A percentile compares a stretch with the other conserved stretches of the same genome.
Evolutionary conservation across 2,888 invertebrate genomes (phyloP).

Genomic region (Notodonta dromedarius): DNA sequence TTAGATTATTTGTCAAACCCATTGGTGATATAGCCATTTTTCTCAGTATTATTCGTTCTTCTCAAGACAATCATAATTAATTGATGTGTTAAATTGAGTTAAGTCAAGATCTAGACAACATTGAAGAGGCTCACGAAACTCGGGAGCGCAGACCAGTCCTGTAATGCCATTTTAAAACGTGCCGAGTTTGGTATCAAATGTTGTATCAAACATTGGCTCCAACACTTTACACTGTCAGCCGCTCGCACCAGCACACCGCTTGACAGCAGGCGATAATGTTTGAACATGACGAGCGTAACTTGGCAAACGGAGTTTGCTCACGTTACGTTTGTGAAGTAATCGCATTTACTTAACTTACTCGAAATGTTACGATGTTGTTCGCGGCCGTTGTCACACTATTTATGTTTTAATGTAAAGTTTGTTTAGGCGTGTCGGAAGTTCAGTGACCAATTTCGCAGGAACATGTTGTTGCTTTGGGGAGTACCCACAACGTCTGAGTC

Average conservation of each 20-base stretch:
- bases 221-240: slow-evolving; percentile 25
- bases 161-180: neutral
- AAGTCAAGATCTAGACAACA: too few species aligned
- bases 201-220: slow-evolving; percentile 22
- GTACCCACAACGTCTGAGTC: neutral
- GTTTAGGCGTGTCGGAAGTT: slow-evolving; percentile 10
- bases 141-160: too few species aligned
- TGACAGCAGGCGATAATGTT: slow-evolving; percentile 42
- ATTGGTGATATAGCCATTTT: too few species aligned
- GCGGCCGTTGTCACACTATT: slow-evolving; percentile 38
- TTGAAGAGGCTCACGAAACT: too few species aligned
- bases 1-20: too few species aligned
- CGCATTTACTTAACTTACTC: slow-evolving; percentile 24
- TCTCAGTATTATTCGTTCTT: too few species aligned
- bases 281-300: slow-evolving; percentile 41
- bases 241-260: slow-evolving; percentile 17
- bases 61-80: too few species aligned
- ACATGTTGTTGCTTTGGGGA: neutral
- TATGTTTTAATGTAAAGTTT: slow-evolving; percentile 34
- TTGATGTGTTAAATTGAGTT: too few species aligned
- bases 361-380: slow-evolving; percentile 26
- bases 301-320: slow-evolving; percentile 21
- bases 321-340: slow-evolving; percentile 44
- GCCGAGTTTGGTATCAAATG: neutral
- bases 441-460: neutral